Evolutionary conservation across 1,140 invertebrate species (phyloP), one percentile per base, ranked within the genome.

Genomic region (Batillaria attramentaria): DNA sequence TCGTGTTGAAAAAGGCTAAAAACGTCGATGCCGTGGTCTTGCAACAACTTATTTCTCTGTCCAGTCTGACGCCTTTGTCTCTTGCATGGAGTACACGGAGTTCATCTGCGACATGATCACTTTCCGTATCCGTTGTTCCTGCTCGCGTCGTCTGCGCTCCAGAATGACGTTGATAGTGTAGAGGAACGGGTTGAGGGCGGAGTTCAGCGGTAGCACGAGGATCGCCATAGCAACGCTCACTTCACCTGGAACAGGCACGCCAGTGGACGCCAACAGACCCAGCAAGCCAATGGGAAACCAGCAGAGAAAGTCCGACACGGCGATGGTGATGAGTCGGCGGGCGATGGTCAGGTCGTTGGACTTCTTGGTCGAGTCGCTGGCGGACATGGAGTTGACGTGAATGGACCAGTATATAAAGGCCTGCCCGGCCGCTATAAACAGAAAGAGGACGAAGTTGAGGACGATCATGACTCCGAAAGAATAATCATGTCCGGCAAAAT

Each of bases 401-500:
- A 82, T 74, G 33, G 60, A 74, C 28, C 35, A 69, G 70, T 81
- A 82, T 16, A 85, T 85, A 24, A 74, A 33, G 3, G 79, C 8
- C 54, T 85, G 84, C 0, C 83, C 83, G 33, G 74, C n/a, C 24
- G 75, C 77, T 37, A 85, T 79, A 28, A 74, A 33, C 24, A 83
- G 5, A 74, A 85, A 85, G 3, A 79, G 65, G 1, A 80, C 28
- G 24, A 80, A 73, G 57, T 85, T 85, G 41, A 80, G 70, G 43
- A 81, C 62, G 20, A 85, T 77, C 37, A 85, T 84, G 18, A 85
- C 42, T 4, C 60, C 60, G 35, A 73, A 74, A 46, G 78, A 54
- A 66, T 83, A 84, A 65, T 83, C 73, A 62, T 77, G 81, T 6
- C 83, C 84, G 0, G 72, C 46, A 24, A 54, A 46, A 0, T 78